Evolutionary conservation across 2,888 invertebrate species (phyloP).

Genomic region (Xestoiulus laeticollis): DNA sequence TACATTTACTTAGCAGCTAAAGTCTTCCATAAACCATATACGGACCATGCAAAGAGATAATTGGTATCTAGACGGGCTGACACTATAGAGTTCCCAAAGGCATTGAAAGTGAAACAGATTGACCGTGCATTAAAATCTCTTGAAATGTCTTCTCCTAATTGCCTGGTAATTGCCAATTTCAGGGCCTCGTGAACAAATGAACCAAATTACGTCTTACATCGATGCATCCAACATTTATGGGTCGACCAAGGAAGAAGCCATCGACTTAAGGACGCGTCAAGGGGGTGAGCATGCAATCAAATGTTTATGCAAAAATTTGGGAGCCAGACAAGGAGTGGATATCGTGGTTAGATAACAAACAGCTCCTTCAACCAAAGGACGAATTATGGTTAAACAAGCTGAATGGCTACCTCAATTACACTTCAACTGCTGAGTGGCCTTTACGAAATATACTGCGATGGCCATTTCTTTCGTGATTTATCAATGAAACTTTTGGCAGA

Average conservation of each 20-base stretch:
- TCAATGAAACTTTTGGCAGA: conserved; percentile 17
- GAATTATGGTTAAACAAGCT: conserved; percentile 2
- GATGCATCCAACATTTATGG: conserved; percentile 56
- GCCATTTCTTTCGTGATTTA: conserved; percentile 7
- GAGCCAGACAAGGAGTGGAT: background rate
- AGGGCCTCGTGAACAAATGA: conserved; percentile 56
- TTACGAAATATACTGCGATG: conserved; percentile 32
- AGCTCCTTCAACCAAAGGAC: conserved; percentile 2
- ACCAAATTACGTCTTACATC: conserved; percentile 56
- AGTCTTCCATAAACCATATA: too few relatives aligned
- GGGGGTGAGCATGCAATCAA: conserved; percentile 53
- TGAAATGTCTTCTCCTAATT: background rate
- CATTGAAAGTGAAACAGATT: too few relatives aligned
- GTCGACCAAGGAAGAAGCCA: conserved; percentile 55
- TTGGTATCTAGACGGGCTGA: too few relatives aligned
- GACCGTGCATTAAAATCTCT: too few relatives aligned
- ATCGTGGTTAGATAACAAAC: conserved; percentile 1
- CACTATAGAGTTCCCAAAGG: too few relatives aligned
- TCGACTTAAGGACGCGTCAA: conserved; percentile 53
- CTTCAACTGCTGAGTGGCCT: background rate
- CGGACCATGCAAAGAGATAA: too few relatives aligned
- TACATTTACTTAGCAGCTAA: too few relatives aligned
- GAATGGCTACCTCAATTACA: background rate
- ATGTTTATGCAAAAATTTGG: background rate
- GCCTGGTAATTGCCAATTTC: background rate